Conservation (phyloP, 2,797 vertebrate species). For the Capromys pilorides region DNA sequence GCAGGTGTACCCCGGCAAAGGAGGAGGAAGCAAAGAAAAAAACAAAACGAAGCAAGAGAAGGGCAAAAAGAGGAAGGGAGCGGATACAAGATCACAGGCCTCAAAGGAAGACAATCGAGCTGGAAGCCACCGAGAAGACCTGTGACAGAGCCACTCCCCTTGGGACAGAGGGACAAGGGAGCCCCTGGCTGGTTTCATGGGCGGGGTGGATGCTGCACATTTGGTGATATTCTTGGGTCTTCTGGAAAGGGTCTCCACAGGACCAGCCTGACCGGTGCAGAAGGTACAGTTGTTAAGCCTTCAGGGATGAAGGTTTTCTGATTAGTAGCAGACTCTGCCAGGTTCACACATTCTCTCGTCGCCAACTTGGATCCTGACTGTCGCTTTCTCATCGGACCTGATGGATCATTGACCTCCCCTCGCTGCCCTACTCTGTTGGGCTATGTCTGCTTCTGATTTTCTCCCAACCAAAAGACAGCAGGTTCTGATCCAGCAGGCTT, state of each 20-base stretch:
- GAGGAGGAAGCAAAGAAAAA: constrained; percentile 85
- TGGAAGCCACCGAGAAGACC: constrained; percentile 87
- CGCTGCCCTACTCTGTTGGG: background rate
- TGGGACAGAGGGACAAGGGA: background rate
- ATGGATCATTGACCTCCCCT: background rate
- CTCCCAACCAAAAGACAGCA: background rate
- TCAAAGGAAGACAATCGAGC: constrained; percentile 84
- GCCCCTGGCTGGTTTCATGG: background rate
- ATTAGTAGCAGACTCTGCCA: constrained; percentile 42
- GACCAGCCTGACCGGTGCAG: constrained; percentile 4
- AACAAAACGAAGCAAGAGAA: constrained; percentile 86
- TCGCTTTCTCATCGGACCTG: constrained; percentile 28
- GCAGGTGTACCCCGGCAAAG: constrained; percentile 95
- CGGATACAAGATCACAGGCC: constrained; percentile 73
- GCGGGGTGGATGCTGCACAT: background rate
- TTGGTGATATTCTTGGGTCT: background rate
- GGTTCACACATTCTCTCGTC: constrained; percentile 41
- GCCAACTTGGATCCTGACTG: constrained; percentile 29
- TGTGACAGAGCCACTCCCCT: constrained; percentile 82
- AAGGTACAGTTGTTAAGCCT: constrained; percentile 52
- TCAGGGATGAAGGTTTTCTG: constrained; percentile 69
- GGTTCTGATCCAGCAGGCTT: background rate
- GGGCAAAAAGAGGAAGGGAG: constrained; percentile 86
- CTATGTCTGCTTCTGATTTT: background rate
- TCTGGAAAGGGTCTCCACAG: background rate